Base-by-base conservation (phyloP, 2,888 invertebrate species). In the Parapristionchus giblindavisi region DNA sequence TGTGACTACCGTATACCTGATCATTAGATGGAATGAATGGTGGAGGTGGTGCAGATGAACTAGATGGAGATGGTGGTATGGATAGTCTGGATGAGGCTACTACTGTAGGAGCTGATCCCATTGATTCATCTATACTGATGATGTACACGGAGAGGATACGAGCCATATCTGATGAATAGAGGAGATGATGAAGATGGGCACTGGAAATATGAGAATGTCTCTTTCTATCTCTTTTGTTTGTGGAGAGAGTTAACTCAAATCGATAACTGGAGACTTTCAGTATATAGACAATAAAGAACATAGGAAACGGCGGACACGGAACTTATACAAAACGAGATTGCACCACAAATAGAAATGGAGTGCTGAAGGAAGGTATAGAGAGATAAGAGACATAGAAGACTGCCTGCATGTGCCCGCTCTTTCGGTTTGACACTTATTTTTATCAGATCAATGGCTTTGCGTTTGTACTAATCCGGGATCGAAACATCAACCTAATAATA, bases 141-240 rank as follows among this genome's bases (percentile, higher is more conserved):
- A 70, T 38, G 66, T 24, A 70, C 27, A 70, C 36, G n/a, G 70
- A 70, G 36, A 70, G 54, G 4, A 54, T 24, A 54, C 52, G 54
- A 24, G 70, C 52, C 70, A 54, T 54, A 24, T 52, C 36, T 2
- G 51, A 21, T 21, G 14, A 52, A 24, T 61, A 40, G 38, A 24
- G 38, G n/a, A n/a, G n/a, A n/a, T n/a, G n/a, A n/a, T n/a, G n/a
- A n/a, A n/a, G n/a, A n/a, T n/a, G n/a, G n/a, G n/a, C n/a, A n/a
- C n/a, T n/a, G n/a, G n/a, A n/a, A n/a, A n/a, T n/a, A n/a, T n/a
- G n/a, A n/a, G n/a, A n/a, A n/a, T n/a, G n/a, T n/a, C n/a, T n/a
- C n/a, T n/a, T n/a, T n/a, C n/a, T n/a, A n/a, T n/a, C n/a, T n/a
- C n/a, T n/a, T n/a, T n/a, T n/a, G n/a, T n/a, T n/a, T n/a, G n/a